Conservation (phyloP, 2,113 vertebrate genomes). For the Siphamia tubifer region DNA sequence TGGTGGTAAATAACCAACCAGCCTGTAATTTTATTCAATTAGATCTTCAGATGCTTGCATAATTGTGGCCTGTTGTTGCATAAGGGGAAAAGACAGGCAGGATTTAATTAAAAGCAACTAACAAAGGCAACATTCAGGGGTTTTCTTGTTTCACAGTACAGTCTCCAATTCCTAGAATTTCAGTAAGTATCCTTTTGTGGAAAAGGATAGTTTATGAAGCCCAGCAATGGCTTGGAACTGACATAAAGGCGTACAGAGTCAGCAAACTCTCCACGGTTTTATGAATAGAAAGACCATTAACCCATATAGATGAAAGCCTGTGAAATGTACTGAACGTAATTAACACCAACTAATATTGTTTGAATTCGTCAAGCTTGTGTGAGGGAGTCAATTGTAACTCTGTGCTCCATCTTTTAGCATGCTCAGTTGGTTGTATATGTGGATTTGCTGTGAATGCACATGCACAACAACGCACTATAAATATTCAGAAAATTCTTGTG, state of each 20-base stretch:
- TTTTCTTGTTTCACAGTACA: conserved; percentile 33
- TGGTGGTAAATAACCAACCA: background rate
- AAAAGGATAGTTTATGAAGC: conserved; percentile 27
- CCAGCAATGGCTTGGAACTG: conserved; percentile 19
- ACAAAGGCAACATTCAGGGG: conserved; percentile 69
- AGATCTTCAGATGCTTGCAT: conserved; percentile 48
- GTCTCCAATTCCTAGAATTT: conserved; percentile 58
- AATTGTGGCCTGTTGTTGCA: conserved; percentile 49
- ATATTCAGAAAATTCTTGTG: background rate
- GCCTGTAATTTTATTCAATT: background rate
- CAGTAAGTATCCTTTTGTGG: conserved; percentile 31
- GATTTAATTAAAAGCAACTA: conserved; percentile 65
- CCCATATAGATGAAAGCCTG: background rate
- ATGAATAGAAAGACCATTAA: conserved; percentile 17
- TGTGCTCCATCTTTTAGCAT: no score
- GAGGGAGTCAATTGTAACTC: background rate
- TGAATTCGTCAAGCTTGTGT: background rate
- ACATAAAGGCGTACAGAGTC: conserved; percentile 10
- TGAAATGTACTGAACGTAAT: conserved; percentile 8
- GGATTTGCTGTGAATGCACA: background rate
- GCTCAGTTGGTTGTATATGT: no score
- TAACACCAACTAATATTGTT: background rate
- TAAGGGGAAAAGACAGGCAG: conserved; percentile 41
- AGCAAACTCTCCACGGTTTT: background rate
- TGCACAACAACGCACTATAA: background rate